Percentiles rank a stretch among this genome's conserved stretches.
These are phyloP conservation scores for Eleutherodactylus coqui DNA, from an alignment of 2,797 vertebrate genomes.

Conservation along the genomic window DNA sequence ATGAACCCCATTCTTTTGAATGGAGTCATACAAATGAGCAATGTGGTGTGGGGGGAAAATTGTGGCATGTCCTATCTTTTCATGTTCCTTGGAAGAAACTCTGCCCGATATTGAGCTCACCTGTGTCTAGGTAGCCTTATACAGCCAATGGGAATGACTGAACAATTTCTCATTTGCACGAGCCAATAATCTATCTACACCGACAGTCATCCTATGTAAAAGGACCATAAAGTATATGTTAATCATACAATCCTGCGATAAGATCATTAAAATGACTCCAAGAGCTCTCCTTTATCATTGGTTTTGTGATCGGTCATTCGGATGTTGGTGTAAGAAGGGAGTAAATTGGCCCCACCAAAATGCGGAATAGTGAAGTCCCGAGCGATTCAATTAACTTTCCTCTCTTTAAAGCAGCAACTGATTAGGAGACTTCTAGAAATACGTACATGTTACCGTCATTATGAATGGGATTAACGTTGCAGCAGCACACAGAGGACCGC, in stretches of 20 bases:
- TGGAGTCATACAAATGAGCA: too few species aligned
- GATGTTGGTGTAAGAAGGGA: constrained; percentile 37
- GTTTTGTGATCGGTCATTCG: constrained; percentile 27
- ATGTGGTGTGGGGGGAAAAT: too few species aligned
- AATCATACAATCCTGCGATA: neutral
- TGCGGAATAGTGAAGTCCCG: constrained; percentile 64
- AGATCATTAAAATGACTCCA: neutral
- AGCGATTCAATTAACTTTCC: constrained; percentile 63
- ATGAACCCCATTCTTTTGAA: too few species aligned
- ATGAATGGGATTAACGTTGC: constrained; percentile 63
- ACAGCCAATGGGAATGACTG: too few species aligned
- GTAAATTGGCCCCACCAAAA: constrained; percentile 58
- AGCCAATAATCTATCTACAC: too few species aligned
- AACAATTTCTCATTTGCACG: too few species aligned
- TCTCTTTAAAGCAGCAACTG: constrained; percentile 65
- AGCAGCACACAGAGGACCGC: constrained; percentile 53
- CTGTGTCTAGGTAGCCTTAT: too few species aligned
- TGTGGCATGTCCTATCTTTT: too few species aligned
- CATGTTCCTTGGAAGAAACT: too few species aligned
- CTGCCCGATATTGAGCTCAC: too few species aligned
- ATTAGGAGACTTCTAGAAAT: constrained; percentile 65
- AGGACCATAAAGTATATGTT: neutral
- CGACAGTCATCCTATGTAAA: neutral
- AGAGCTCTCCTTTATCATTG: neutral
- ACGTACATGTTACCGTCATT: constrained; percentile 62